Conservation (phyloP, 2,888 invertebrate genomes). For the Drosophila neutralis region DNA sequence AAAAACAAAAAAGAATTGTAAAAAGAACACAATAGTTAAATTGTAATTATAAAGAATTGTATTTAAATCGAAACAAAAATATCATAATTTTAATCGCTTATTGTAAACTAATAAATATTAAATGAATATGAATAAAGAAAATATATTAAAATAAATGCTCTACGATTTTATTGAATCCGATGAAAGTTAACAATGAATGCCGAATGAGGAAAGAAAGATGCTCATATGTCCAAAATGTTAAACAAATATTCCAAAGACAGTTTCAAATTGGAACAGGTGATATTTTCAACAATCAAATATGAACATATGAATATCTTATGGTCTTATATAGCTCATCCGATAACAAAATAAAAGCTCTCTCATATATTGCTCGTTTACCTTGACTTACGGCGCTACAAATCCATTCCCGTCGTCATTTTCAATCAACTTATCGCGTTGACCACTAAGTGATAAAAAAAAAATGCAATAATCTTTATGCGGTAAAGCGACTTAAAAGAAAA, state of each 20-base stretch:
- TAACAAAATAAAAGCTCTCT: conserved; percentile 13
- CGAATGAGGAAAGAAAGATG: background rate
- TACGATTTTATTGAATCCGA: background rate
- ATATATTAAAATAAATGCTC: conserved; percentile 29
- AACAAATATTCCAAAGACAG: conserved; percentile 13
- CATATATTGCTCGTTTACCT: conserved; percentile 21
- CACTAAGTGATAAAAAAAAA: conserved; percentile 36
- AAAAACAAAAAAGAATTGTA: conserved; percentile 63
- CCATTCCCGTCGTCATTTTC: conserved; percentile 17
- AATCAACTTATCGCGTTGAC: conserved; percentile 51
- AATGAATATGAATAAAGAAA: conserved; percentile 75
- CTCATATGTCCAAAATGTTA: background rate
- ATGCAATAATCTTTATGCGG: conserved; percentile 37
- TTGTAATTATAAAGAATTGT: conserved; percentile 81
- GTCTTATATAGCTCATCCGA: conserved; percentile 1
- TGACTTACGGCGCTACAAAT: conserved; percentile 14
- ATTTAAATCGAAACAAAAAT: conserved; percentile 66
- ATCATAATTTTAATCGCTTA: conserved; percentile 78
- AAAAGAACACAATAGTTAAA: conserved; percentile 82
- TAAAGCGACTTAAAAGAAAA: conserved; percentile 1
- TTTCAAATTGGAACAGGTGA: conserved; percentile 24
- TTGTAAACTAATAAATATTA: conserved; percentile 82
- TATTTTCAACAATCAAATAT: conserved; percentile 6
- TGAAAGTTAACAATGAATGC: background rate
- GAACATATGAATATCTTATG: background rate